Conservation (phyloP, 2,113 vertebrate genomes). For the Lamprotornis superbus region DNA sequence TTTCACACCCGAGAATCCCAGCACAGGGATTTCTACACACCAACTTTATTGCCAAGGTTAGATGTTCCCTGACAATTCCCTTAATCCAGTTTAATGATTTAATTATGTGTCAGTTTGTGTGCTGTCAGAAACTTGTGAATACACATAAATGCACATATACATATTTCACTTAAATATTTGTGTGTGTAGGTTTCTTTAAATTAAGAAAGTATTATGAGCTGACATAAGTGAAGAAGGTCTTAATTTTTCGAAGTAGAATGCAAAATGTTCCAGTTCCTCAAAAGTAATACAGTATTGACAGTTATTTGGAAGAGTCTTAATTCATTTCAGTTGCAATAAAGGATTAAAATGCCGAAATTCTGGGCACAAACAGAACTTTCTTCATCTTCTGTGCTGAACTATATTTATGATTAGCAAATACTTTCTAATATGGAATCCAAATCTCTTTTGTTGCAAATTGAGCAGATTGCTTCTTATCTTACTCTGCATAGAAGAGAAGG, state of each 20-base stretch:
- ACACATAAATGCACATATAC: neutral
- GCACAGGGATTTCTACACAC: conserved; percentile 73
- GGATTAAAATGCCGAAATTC: neutral
- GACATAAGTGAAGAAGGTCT: neutral
- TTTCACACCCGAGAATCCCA: conserved; percentile 73
- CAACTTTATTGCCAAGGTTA: conserved; percentile 63
- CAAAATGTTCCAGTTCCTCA: neutral
- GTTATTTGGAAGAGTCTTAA: neutral
- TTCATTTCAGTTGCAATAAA: neutral
- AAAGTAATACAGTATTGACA: neutral
- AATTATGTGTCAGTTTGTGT: conserved; percentile 56
- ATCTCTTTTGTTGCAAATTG: neutral
- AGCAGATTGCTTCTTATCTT: neutral
- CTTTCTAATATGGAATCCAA: neutral
- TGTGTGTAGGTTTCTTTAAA: neutral
- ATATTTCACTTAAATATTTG: conserved; percentile 6
- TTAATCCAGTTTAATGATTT: conserved; percentile 73
- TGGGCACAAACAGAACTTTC: neutral
- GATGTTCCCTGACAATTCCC: conserved; percentile 71
- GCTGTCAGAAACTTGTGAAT: neutral
- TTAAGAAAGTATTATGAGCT: neutral
- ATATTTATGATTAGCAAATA: neutral
- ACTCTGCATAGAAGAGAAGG: neutral
- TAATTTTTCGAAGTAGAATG: neutral
- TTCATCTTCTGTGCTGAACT: neutral